Evolutionary conservation across 2,113 vertebrate species (phyloP), one percentile per base, ranked within the genome.

Genomic region (Charadrius vociferus): DNA sequence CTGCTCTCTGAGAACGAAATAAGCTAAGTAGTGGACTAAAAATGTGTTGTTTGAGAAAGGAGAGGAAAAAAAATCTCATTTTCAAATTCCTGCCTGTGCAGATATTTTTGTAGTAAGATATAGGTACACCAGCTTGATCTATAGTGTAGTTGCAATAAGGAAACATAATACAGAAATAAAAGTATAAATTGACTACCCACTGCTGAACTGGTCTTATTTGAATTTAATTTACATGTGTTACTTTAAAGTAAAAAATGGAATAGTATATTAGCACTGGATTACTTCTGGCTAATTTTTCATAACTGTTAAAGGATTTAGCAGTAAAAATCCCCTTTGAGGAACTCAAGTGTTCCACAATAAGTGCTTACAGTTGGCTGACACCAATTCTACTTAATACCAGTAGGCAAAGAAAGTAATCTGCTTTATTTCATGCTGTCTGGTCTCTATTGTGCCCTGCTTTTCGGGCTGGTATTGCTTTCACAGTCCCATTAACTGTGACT

Each of bases 351-450:
- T 93, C 84, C 55, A 71, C 85, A 93, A 8, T 94, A 94, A 94
- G 73, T 63, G 39, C 85, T 92, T 94, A 82, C n/a, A 74, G 34
- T 82, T 90, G 66, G 39, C 55, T 95, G 96, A 96, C 93, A 96
- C 62, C 91, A 93, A 89, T 78, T 90, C 85, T 82, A 26, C 73
- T 93, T 91, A 88, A 88, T 72, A 87, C 49, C 73, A 78, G 65
- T 11, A 92, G 73, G 58, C 81, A 90, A 88, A 93, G 50, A 81
- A 93, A 93, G 12, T 94, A 96, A 97, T 96, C 89, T 88, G 41
- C 90, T 97, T 95, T 95, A 96, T 95, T 96, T 97, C 96, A 85
- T 79, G 86, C 72, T 96, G 30, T 94, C 82, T 96, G 63, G 77
- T 82, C 81, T 92, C 85, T 45, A 85, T 86, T 97, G 93, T 96